phyloP scores from a whole-genome alignment of 2,888 invertebrate genomes.

The Cephus rjabovi region DNA sequence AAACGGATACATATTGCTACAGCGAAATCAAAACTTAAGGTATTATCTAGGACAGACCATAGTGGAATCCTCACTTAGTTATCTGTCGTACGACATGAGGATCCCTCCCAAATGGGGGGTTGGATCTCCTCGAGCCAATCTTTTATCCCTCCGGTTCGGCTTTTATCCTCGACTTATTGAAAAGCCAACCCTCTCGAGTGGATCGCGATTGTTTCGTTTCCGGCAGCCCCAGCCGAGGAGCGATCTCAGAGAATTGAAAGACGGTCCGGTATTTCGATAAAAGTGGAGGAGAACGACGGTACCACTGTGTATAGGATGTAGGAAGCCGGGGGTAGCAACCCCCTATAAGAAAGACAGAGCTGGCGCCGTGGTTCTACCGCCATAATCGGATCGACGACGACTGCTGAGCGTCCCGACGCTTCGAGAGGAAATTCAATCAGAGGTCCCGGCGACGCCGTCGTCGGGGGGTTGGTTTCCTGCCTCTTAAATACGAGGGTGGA shows the following conservation, averaged over 20 bases:
- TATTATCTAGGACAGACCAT: neutral
- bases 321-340: neutral
- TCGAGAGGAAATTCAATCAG: constrained; percentile 32
- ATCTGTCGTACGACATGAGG: neutral
- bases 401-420: constrained; percentile 11
- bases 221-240: neutral
- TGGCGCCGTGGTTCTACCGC: constrained; percentile 14
- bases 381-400: constrained; percentile 15
- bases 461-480: constrained; percentile 4
- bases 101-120: neutral
- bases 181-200: constrained; percentile 12
- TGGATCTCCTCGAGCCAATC: constrained; percentile 17
- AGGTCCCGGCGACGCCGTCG: neutral
- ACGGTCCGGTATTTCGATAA: neutral
- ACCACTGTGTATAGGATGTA: neutral
- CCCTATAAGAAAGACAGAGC: neutral
- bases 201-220: constrained; percentile 9
- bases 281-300: neutral
- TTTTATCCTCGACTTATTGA: constrained; percentile 26
- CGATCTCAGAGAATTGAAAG: neutral
- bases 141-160: constrained; percentile 15
- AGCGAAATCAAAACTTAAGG: neutral
- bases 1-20: too few relatives aligned
- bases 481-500: constrained; percentile 38
- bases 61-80: neutral